Evolutionary conservation across 2,888 invertebrate genomes (phyloP), one percentile per base, ranked within the genome.

Genomic region (Caenorhabditis plicata): DNA sequence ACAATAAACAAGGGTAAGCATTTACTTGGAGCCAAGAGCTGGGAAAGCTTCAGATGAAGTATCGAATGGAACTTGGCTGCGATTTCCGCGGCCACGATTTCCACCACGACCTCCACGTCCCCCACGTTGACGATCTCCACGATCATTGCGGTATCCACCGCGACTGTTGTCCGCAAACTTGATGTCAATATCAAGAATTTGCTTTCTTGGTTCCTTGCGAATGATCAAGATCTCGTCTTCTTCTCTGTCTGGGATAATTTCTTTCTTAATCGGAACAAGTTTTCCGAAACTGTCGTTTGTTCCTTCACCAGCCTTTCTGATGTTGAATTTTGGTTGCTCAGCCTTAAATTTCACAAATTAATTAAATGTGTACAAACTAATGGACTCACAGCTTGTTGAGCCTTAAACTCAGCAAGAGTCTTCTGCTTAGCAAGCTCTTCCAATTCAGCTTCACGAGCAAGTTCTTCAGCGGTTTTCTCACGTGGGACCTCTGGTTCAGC

Each of bases 401-500:
- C 74, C 58, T 63, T 70, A 69, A 65, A 75, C 57, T 75, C 73
- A 49, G 71, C 69, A 41, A 74, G 68, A 19, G 75, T 75, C 67
- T 74, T 82, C 81, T 81, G 64, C 60, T 64, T 66, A 38, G 60
- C 62, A 55, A 60, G 50, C 39, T 50, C 57, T 25, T 55, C 71
- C 49, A 60, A 49, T 35, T 66, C 66, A 22, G 60, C 66, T 46
- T 74, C 74, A 49, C 40, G 55, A 38, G 58, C 64, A 41, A 72
- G 60, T 39, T 74, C 73, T 58, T 73, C 71, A 13, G 62, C 69
- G 20, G 71, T 73, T 71, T 73, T 72, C 64, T 74, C 74, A 27
- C 71, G 65, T 45, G 70, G 69, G 44, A 50, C 55, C 55, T 64
- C 54, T 50, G 61, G 52, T 58, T 67, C 68, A 13, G 45, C 48